Evolutionary conservation across 2,113 vertebrate genomes (phyloP), one percentile per base, ranked within the genome.

Genomic region (Oryzias javanicus): DNA sequence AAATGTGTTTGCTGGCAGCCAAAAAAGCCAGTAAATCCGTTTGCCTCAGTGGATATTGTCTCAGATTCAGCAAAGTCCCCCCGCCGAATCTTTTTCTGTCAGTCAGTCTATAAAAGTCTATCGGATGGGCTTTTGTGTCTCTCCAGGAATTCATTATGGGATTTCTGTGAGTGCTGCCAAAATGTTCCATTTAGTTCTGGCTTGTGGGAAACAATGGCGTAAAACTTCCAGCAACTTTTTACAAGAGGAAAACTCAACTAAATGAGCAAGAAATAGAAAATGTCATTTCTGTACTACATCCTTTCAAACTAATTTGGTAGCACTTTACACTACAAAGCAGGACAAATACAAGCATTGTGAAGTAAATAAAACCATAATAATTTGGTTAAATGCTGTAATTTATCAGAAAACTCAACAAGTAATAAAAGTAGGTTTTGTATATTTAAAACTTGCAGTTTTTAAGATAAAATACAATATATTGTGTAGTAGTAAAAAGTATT

Each of bases 1-100:
- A 73, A 82, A 81, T 81, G 79, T 79, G 76, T 76, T 80, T 79
- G 66, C 65, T 84, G 80, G 84, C 80, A 82, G 52, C 75, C 70
- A 62, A 59, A 82, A 72, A 78, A 77, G 74, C 65, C 67, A 64
- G 70, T 82, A 80, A 87, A 84, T 84, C 83, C 72, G 78, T 82
- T 86, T 83, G 83, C 79, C 74, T 67, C 46, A 4, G 61, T 68
- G 76, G 72, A 80, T 78, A 68, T 72, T 68, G 68, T 86, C 70
- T 83, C 72, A 75, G 80, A 74, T 80, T 69, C 55, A 73, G 65
- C 57, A 58, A 75, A 81, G 76, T 81, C 75, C 76, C 76, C 80
- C 25, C n/a, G 42, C 70, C 79, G 74, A 80, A 80, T 73, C 74
- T 55, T 58, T 72, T 62, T 72, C 59, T 61, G 74, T 67, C 54